phyloP scores from a whole-genome alignment of 2,113 vertebrate species.

The Nycticebus coucang region DNA sequence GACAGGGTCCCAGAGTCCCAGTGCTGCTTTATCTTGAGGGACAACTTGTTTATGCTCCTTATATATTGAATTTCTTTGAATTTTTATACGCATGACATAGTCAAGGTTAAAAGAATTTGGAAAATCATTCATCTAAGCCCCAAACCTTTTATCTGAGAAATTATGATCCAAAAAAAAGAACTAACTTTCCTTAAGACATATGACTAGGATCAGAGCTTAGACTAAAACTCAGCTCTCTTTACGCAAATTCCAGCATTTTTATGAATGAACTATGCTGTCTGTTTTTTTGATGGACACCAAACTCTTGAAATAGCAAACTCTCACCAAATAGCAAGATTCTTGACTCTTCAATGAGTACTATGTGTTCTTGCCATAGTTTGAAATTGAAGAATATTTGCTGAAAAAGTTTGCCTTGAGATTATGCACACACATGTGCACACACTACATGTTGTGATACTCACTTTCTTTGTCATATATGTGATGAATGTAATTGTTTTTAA shows the following conservation, averaged over 20 bases:
- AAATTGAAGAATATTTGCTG: conserved; percentile 1
- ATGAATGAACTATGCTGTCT: neutral
- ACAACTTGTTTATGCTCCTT: neutral
- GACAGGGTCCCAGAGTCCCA: neutral
- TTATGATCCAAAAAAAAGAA: neutral
- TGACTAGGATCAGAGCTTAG: neutral
- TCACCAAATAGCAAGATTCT: neutral
- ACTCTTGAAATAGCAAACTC: too few relatives aligned
- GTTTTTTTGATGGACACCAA: neutral
- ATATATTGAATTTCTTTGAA: neutral
- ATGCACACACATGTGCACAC: neutral
- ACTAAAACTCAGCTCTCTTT: neutral
- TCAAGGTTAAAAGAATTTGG: neutral
- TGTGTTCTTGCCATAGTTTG: conserved; percentile 5
- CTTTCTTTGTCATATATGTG: neutral
- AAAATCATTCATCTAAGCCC: neutral
- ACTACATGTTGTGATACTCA: neutral
- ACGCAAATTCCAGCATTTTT: neutral
- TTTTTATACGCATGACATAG: neutral
- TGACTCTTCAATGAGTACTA: neutral
- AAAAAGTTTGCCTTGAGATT: neutral
- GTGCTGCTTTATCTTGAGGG: neutral
- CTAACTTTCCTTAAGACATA: neutral
- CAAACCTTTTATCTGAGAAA: neutral
- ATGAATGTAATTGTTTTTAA: neutral